A percentile compares a stretch with the other conserved stretches of the same genome.
phyloP scores from a whole-genome alignment of 2,797 vertebrate species.

The Pangasius macronema region DNA sequence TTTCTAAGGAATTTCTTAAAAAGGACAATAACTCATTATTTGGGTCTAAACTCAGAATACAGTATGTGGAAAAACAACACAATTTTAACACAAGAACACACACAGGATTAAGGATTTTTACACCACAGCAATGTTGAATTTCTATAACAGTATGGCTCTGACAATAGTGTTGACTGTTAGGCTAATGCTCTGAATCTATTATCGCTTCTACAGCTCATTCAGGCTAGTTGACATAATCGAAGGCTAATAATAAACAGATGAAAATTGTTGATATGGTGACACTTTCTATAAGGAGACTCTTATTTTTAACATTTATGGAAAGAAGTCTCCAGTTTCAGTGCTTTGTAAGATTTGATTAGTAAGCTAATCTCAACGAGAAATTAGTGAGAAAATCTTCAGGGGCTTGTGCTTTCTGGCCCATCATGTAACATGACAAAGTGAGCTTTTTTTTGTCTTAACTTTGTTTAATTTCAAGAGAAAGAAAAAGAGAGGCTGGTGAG shows the following conservation, averaged over 20 bases:
- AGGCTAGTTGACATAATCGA: neutral
- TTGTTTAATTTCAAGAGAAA: too few species aligned
- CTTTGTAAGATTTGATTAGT: neutral
- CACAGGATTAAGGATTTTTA: neutral
- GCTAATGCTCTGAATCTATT: neutral
- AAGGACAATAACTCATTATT: neutral
- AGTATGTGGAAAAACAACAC: neutral
- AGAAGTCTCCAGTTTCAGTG: neutral
- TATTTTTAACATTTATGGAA: neutral
- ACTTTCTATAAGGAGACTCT: neutral
- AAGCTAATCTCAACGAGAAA: too few species aligned
- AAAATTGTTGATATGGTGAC: neutral
- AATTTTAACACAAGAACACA: neutral
- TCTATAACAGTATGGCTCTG: neutral
- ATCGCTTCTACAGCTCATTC: neutral
- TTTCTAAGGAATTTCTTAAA: neutral
- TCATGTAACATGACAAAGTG: too few species aligned
- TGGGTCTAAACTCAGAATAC: neutral
- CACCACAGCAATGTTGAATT: neutral
- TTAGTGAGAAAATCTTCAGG: too few species aligned
- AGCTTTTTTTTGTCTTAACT: too few species aligned
- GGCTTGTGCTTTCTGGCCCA: too few species aligned
- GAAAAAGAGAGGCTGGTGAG: too few species aligned
- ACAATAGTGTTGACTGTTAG: neutral
- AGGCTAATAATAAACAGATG: neutral